phyloP scores from a whole-genome alignment of 2,113 vertebrate genomes.

The Raja brachyura region DNA sequence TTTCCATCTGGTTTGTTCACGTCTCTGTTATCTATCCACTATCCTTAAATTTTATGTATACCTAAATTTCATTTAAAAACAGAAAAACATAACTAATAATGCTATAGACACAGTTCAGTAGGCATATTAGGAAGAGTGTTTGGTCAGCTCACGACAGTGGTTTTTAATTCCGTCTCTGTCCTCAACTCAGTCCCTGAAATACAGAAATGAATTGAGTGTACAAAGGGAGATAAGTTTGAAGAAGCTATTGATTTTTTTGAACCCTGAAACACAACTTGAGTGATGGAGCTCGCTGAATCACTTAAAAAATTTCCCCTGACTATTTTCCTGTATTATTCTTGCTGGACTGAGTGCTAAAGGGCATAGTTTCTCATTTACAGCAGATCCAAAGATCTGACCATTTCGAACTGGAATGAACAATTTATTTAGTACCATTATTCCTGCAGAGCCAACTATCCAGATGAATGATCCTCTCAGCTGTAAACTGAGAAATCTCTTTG shows the following conservation, averaged over 20 bases:
- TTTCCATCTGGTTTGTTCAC: too few species aligned
- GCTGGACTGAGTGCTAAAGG: slow-evolving; percentile 7
- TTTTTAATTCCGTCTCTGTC: not conserved
- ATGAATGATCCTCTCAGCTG: not conserved
- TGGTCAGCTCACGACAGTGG: not conserved
- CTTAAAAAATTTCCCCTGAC: not conserved
- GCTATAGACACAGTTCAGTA: too few species aligned
- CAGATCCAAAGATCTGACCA: slow-evolving; percentile 21
- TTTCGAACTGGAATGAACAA: not conserved
- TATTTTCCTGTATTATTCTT: slow-evolving; percentile 3
- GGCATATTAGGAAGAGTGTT: too few species aligned
- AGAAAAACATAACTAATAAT: too few species aligned
- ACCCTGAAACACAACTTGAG: not conserved
- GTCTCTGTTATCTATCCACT: too few species aligned
- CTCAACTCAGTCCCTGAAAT: not conserved
- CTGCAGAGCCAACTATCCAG: slow-evolving; percentile 10
- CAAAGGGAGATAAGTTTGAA: not conserved
- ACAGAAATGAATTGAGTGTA: not conserved
- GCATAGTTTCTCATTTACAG: not conserved
- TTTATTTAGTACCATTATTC: not conserved
- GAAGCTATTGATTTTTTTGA: not conserved
- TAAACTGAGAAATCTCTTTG: not conserved
- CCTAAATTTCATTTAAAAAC: too few species aligned
- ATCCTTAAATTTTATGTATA: too few species aligned
- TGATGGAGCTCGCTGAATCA: slow-evolving; percentile 17